Evolutionary conservation across 1,140 invertebrate genomes (phyloP).

Genomic region (Spodoptera litura): DNA sequence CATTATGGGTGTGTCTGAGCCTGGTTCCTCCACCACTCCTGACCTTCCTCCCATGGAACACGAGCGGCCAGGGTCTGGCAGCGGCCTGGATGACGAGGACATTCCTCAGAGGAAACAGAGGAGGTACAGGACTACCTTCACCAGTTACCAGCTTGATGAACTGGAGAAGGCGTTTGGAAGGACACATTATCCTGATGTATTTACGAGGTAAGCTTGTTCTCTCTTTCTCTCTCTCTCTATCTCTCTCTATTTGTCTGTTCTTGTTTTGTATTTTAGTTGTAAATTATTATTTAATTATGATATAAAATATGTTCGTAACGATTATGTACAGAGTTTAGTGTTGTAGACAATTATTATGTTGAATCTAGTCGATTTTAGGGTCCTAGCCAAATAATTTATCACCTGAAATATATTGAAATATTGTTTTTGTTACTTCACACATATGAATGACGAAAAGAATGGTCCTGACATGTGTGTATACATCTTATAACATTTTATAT

Average conservation of each 20-base stretch:
- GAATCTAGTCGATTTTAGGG: too few species aligned
- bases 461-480: too few species aligned
- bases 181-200: conserved; percentile 99
- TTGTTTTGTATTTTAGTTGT: neutral
- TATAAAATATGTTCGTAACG: too few species aligned
- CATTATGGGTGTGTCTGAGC: conserved; percentile 77
- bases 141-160: conserved; percentile 97
- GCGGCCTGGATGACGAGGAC: conserved; percentile 93
- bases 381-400: too few species aligned
- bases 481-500: too few species aligned
- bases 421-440: too few species aligned
- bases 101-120: conserved; percentile 96
- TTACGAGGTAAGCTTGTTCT: conserved; percentile 93
- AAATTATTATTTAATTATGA: neutral
- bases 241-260: too few species aligned
- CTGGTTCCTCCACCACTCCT: conserved; percentile 69
- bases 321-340: too few species aligned
- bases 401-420: too few species aligned
- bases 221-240: too few species aligned
- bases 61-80: conserved; percentile 90
- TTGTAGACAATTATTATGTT: too few species aligned
- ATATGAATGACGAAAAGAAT: too few species aligned
- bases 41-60: conserved; percentile 87
- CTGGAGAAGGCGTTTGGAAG: conserved; percentile 98
- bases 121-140: conserved; percentile 97